Percentiles rank a stretch among this genome's conserved stretches.
These are phyloP conservation scores for Monopis laevigella DNA, from an alignment of 2,888 invertebrate species.

Conservation along the genomic window DNA sequence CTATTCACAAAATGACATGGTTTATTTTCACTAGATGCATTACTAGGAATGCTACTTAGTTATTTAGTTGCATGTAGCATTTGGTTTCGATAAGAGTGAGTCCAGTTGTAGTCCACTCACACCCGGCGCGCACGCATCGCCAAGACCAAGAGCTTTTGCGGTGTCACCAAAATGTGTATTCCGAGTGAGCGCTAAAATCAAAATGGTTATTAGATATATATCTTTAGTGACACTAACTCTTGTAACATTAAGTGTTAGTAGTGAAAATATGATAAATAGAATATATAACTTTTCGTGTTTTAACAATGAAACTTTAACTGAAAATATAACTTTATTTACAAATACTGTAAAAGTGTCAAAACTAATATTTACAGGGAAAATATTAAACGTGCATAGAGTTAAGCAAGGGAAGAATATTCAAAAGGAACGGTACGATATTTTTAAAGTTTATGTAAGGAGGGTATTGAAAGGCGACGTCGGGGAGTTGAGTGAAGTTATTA, in stretches of 20 bases:
- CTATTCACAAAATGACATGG: no score
- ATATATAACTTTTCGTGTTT: slow-evolving; percentile 55
- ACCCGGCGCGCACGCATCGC: slow-evolving; percentile 7
- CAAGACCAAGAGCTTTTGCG: no score
- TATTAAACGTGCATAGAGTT: slow-evolving; percentile 43
- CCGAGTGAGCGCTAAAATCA: no score
- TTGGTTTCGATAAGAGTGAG: background rate
- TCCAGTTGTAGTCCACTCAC: slow-evolving; percentile 5
- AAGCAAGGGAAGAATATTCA: slow-evolving; percentile 33
- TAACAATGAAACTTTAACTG: slow-evolving; percentile 38
- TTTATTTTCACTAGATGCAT: no score
- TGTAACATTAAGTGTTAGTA: slow-evolving; percentile 35
- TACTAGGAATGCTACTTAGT: no score
- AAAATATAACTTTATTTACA: slow-evolving; percentile 2
- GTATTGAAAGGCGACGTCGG: slow-evolving; percentile 55
- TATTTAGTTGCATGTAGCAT: slow-evolving; percentile 5
- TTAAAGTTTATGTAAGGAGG: slow-evolving; percentile 55
- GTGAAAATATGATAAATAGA: slow-evolving; percentile 51
- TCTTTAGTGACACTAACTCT: background rate
- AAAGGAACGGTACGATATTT: slow-evolving; percentile 34
- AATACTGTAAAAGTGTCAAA: slow-evolving; percentile 33
- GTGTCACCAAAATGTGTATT: no score
- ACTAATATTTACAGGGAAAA: slow-evolving; percentile 62
- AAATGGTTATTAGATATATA: background rate
- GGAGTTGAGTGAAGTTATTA: slow-evolving; percentile 50